Percentiles rank a stretch among this genome's conserved stretches.
phyloP scores from a whole-genome alignment of 2,797 vertebrate species.

The Diglossa cyanea region DNA sequence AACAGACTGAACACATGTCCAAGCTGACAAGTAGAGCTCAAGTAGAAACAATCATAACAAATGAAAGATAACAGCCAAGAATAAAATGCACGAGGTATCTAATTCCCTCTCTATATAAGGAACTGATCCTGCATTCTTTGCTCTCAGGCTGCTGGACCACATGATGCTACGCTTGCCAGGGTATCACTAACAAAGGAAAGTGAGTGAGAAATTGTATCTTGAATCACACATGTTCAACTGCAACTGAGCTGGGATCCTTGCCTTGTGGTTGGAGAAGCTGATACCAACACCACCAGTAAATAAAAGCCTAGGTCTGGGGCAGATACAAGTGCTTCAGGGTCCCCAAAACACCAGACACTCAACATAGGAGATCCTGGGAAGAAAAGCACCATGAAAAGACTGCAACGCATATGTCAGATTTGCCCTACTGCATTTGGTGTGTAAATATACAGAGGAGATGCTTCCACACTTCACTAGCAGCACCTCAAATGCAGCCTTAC shows the following conservation, averaged over 20 bases:
- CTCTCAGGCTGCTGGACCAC: background rate
- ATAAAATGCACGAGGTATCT: background rate
- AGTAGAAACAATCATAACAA: background rate
- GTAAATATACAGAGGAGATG: background rate
- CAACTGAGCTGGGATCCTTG: background rate
- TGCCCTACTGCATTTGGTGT: background rate
- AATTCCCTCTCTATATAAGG: background rate
- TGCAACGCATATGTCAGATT: background rate
- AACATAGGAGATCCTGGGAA: background rate
- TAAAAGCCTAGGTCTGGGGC: background rate
- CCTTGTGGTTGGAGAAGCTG: background rate
- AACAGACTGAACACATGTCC: background rate
- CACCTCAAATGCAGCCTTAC: background rate
- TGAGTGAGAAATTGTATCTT: conserved; percentile 4
- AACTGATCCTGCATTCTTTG: background rate
- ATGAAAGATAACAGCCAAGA: conserved; percentile 23
- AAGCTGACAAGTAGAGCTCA: background rate
- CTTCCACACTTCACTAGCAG: background rate
- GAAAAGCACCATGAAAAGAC: background rate
- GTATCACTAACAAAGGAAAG: background rate
- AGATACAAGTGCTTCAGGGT: background rate
- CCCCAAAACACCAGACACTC: background rate
- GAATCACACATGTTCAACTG: background rate
- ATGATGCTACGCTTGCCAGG: background rate
- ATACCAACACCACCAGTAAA: background rate